Evolutionary conservation across 2,797 vertebrate species (phyloP), one percentile per base, ranked within the genome.

Genomic region (Myripristis murdjan): DNA sequence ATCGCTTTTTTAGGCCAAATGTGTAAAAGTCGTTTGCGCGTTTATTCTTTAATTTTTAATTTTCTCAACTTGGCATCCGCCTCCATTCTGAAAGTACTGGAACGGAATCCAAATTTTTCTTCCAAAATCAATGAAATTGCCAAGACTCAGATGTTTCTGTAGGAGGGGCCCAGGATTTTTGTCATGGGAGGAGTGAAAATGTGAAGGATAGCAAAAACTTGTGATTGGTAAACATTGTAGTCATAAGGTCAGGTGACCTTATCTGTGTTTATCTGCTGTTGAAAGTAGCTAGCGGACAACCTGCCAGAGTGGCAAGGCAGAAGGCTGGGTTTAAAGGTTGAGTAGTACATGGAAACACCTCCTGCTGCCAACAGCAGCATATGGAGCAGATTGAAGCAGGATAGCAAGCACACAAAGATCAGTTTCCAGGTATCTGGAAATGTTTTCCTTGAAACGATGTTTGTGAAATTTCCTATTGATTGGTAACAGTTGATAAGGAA

Each of bases 321-420:
- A 43, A 48, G 46, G 64, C 24, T 61, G 24, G 73, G 67, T 86
- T 84, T 78, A 81, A 81, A 84, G 59, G 53, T 66, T 65, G 39
- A 60, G 52, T 51, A 31, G 53, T 66, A 55, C 26, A 43, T 60
- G 61, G 69, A 81, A 84, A 76, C 61, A 69, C 51, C 35, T 72
- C 39, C 26, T 41, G 47, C 18, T 78, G 79, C 81, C 78, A 86
- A 79, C 53, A 58, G 71, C 15, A 60, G 60, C 67, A 87, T 82
- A 77, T 86, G 82, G 82, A 46, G 5, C 43, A 6, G 74, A 66
- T 72, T 10, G 75, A 85, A 87, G 80, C 35, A 75, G 74, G 56
- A 24, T 31, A 51, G 52, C 57, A 15, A 22, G 44, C 52, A 59
- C 52, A 66, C 66, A 47, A 20, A 51, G 58, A 65, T 62, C 58